Evolutionary conservation across 2,888 invertebrate genomes (phyloP), one percentile per base, ranked within the genome.

Genomic region (Mesorhabditis sp.): DNA sequence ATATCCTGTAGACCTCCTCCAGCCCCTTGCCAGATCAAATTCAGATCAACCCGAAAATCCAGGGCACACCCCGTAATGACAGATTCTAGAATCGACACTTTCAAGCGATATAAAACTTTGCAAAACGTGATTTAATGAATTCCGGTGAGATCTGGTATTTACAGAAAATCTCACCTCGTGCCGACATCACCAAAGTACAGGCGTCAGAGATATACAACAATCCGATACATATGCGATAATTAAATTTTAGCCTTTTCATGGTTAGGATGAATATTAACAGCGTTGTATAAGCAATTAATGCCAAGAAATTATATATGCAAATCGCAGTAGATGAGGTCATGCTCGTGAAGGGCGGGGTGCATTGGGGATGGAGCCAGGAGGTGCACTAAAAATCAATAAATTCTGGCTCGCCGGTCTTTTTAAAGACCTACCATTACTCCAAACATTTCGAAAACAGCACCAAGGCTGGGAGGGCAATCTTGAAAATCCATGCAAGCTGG

Each of bases 331-430:
- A 50, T 13, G 58, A 10, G 58, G n/a, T 10, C 58, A 50, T 50
- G 2, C 10, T 13, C 1, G 58, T 50, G 58, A 50, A 50, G 7
- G n/a, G 7, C 10, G 58, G 58, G 2, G 1, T 10, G 58, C 58
- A 50, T n/a, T 50, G 58, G 58, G 58, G 58, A 50, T 50, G 58
- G 58, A 50, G 58, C 58, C 58, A 50, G 7, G 58, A 50, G 58
- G 58, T 50, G 7, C 10, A 13, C 58, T 50, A n/a, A 2, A 50
- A n/a, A 50, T 50, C 58, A 10, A 50, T 50, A 1, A 50, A n/a
- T 50, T 50, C n/a, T 28, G 28, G 58, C 7, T 50, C 7, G 58
- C 7, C 6, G 50, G 13, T 50, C 13, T 50, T 50, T 10, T 13
- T 13, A 50, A n/a, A 50, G 2, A 50, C 7, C n/a, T 50, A 50